Base-by-base conservation (phyloP, 2,797 vertebrate species). In the Neomorphus geoffroyi region DNA sequence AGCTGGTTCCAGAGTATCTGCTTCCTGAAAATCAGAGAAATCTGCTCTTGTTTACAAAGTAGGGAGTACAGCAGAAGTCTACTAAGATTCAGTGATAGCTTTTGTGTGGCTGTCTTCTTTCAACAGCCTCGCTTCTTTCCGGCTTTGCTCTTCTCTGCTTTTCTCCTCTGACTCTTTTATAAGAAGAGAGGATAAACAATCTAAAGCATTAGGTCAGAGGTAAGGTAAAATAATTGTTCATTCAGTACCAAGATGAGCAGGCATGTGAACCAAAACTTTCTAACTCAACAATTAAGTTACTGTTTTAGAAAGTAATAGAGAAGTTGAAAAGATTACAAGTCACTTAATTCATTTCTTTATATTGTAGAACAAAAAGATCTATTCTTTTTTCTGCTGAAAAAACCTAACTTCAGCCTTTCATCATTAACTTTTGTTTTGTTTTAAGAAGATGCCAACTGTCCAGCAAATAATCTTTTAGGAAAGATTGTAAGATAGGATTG, bases 1-100 rank as follows among this genome's bases (percentile, higher is more conserved):
- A 88, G 51, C 56, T 8, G 11, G n/a, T 91, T 84, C n/a, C 30
- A 30, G 41, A 90, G 45, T 77, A 85, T 77, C 56, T 53, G 58
- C 60, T 92, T 86, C 48, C 80, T 92, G 94, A 95, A 95, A 88
- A 86, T 75, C 62, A 30, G 73, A 81, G 73, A 35, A 90, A 62
- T 88, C 78, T 77, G 54, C 70, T 88, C 23, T 3, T 73, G 70
- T 84, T 94, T 86, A 88, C 61, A 28, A 60, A 75, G 85, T 65
- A 66, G 17, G 50, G 71, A 66, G 51, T 88, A 83, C 39, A 69
- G 51, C 80, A 93, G 62, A 95, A 86, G 48, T 69, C 66, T 92
- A 84, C 45, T 82, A 82, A 69, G 67, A 73, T 92, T 86, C 90
- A 82, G 83, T 90, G 88, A 93, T 84, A 92, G 48, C 67, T 94